These are phyloP conservation scores for Phalanger gymnotis DNA, from an alignment of 2,797 vertebrate species.

Conservation along the genomic window DNA sequence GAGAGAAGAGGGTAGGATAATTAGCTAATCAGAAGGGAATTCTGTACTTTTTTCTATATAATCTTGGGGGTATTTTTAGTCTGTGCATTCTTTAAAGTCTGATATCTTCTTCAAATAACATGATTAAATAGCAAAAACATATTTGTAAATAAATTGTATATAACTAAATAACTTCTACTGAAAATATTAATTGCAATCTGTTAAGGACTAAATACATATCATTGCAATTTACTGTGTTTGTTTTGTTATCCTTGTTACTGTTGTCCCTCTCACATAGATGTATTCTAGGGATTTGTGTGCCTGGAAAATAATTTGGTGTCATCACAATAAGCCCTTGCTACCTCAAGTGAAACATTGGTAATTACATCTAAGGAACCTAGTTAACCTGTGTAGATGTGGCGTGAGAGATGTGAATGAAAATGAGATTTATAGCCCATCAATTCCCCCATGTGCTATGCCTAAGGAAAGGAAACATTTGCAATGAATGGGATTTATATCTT, in stretches of 20 bases:
- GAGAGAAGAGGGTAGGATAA: background rate
- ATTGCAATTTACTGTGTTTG: background rate
- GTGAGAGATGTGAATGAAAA: background rate
- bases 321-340: background rate
- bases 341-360: background rate
- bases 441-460: background rate
- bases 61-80: background rate
- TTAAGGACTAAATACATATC: background rate
- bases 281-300: background rate
- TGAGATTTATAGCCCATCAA: background rate
- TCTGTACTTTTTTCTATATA: background rate
- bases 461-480: background rate
- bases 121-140: background rate
- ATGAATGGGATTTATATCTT: background rate
- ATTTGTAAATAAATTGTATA: background rate
- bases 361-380: background rate
- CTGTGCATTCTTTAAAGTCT: background rate
- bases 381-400: background rate
- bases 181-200: background rate
- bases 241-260: background rate
- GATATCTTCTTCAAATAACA: background rate
- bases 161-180: background rate
- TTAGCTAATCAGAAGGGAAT: background rate
- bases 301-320: background rate
- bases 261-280: background rate